A percentile compares a stretch with the other conserved stretches of the same genome.
phyloP scores from a whole-genome alignment of 2,113 vertebrate genomes.

The Cephalopholis sonnerati region DNA sequence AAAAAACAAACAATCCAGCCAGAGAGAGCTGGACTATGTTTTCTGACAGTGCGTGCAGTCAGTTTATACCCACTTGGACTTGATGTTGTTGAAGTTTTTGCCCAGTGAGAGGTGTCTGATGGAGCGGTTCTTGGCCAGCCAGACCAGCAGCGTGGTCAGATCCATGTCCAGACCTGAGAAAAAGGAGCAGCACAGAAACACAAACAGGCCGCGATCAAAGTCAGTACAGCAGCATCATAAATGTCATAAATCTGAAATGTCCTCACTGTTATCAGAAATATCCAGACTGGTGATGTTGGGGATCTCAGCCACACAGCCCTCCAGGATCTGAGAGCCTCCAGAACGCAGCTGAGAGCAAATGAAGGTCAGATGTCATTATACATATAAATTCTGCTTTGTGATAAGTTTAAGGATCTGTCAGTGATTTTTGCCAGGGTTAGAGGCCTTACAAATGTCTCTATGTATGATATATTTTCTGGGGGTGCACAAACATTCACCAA shows the following conservation, averaged over 20 bases:
- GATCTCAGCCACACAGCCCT: constrained; percentile 97
- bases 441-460: too few species aligned
- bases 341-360: constrained; percentile 89
- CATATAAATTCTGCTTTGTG: not conserved
- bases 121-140: constrained; percentile 97
- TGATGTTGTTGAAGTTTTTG: constrained; percentile 99
- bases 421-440: too few species aligned
- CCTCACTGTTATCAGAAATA: constrained; percentile 97
- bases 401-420: not conserved
- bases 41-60: too few species aligned
- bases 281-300: constrained; percentile 97
- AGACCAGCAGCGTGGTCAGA: constrained; percentile 94
- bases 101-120: constrained; percentile 94
- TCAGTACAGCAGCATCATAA: accelerated
- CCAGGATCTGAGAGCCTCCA: constrained; percentile 95
- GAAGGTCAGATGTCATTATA: not conserved
- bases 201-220: not conserved
- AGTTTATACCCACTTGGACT: constrained; percentile 90
- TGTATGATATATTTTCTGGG: too few species aligned
- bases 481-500: too few species aligned
- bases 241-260: not conserved
- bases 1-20: too few species aligned
- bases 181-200: not conserved
- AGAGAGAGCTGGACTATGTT: too few species aligned
- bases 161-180: constrained; percentile 93